Conservation (phyloP, 1,140 invertebrate genomes). For the Nasonia giraulti region DNA sequence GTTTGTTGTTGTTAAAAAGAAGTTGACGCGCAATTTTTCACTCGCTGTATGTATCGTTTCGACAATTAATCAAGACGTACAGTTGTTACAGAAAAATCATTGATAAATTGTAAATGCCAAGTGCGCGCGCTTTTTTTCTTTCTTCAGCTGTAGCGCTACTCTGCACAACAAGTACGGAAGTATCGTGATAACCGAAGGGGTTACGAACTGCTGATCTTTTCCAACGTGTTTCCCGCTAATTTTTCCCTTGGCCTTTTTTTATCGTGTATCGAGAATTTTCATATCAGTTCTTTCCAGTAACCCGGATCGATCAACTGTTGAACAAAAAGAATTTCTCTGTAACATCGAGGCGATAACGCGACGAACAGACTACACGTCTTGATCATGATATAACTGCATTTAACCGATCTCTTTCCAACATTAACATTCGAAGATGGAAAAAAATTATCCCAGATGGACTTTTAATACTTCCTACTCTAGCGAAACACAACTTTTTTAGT, state of each 20-base stretch:
- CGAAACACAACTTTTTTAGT: constrained; percentile 69
- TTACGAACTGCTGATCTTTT: constrained; percentile 21
- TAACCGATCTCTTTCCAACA: background rate
- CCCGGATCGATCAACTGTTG: background rate
- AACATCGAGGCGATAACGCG: too few relatives aligned
- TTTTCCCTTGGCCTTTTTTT: constrained; percentile 12
- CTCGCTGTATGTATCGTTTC: background rate
- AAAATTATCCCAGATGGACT: constrained; percentile 31
- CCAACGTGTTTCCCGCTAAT: background rate
- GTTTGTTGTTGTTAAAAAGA: constrained; percentile 6
- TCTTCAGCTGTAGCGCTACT: background rate
- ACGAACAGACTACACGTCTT: background rate
- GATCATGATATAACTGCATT: background rate
- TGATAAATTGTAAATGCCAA: background rate
- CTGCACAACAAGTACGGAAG: background rate
- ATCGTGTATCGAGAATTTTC: background rate
- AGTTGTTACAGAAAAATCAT: background rate
- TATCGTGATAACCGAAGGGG: constrained; percentile 5
- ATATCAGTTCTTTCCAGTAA: constrained; percentile 27
- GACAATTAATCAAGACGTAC: constrained; percentile 21
- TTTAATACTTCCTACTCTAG: constrained; percentile 57
- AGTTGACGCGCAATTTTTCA: background rate
- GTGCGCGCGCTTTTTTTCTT: background rate
- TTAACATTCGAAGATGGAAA: constrained; percentile 22
- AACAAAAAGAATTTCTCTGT: background rate